phyloP scores from a whole-genome alignment of 2,113 vertebrate species.

The Cyrtonyx montezumae region DNA sequence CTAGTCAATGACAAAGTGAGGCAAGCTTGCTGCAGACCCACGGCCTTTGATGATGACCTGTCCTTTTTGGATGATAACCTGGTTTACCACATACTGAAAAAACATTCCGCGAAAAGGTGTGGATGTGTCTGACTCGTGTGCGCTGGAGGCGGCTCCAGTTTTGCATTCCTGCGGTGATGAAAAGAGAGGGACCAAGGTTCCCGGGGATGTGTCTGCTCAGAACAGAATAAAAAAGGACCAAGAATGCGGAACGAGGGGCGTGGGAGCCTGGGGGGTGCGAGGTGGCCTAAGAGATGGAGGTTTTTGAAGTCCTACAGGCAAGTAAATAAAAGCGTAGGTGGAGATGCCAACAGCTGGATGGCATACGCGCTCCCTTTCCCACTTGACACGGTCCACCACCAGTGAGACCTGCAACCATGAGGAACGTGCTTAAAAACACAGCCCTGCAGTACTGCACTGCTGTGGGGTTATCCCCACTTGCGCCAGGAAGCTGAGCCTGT shows the following conservation, averaged over 20 bases:
- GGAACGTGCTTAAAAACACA: slow-evolving; percentile 77
- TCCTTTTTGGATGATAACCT: slow-evolving; percentile 96
- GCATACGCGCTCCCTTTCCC: slow-evolving; percentile 8
- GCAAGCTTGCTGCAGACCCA: slow-evolving; percentile 93
- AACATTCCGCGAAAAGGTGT: slow-evolving; percentile 97
- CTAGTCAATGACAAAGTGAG: slow-evolving; percentile 90
- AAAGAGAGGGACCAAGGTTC: slow-evolving; percentile 83
- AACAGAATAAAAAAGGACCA: slow-evolving; percentile 80
- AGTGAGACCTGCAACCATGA: slow-evolving; percentile 15
- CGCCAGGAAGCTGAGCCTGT: slow-evolving; percentile 11
- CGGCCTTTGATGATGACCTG: slow-evolving; percentile 93
- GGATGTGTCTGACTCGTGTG: slow-evolving; percentile 87
- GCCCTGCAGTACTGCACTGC: background rate
- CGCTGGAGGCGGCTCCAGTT: slow-evolving; percentile 55
- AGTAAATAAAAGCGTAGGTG: slow-evolving; percentile 59
- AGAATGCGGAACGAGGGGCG: slow-evolving; percentile 55
- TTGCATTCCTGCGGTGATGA: slow-evolving; percentile 79
- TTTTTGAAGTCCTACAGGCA: slow-evolving; percentile 32
- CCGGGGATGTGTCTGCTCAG: slow-evolving; percentile 66
- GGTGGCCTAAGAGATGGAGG: slow-evolving; percentile 22
- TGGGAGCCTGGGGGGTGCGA: slow-evolving; percentile 56
- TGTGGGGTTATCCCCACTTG: background rate
- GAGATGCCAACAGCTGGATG: slow-evolving; percentile 46
- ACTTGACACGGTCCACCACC: slow-evolving; percentile 63
- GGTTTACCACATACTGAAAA: slow-evolving; percentile 95